Percentiles rank a stretch among this genome's conserved stretches.
These are phyloP conservation scores for Prenolepis imparis DNA, from an alignment of 2,888 invertebrate species.

Conservation along the genomic window DNA sequence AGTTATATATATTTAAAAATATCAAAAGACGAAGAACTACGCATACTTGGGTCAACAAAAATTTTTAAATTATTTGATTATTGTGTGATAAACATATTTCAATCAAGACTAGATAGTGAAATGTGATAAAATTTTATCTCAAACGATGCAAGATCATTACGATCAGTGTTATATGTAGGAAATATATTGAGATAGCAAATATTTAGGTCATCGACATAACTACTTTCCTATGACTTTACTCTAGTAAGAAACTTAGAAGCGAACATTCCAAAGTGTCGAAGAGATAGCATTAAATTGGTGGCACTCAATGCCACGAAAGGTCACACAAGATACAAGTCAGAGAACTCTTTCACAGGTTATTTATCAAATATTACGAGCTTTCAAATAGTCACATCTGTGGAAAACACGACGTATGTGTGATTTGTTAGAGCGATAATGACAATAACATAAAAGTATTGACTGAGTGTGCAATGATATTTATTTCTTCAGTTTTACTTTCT, in stretches of 20 bases:
- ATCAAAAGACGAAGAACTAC: not conserved
- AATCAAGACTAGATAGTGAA: not conserved
- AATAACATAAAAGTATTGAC: not conserved
- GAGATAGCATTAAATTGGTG: slow-evolving; percentile 74
- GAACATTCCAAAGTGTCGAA: slow-evolving; percentile 58
- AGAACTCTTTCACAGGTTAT: slow-evolving; percentile 53
- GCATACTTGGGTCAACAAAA: not conserved
- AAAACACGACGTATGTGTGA: slow-evolving; percentile 63
- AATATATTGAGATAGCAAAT: not conserved
- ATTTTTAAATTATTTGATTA: slow-evolving; percentile 12
- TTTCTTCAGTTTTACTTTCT: not conserved
- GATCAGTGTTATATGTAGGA: not conserved
- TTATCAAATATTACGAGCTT: slow-evolving; percentile 63
- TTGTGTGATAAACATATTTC: not conserved
- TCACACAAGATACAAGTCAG: slow-evolving; percentile 76
- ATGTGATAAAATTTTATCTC: not conserved
- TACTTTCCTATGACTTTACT: slow-evolving; percentile 6
- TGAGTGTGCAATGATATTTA: not conserved
- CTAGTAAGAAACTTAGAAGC: slow-evolving; percentile 40
- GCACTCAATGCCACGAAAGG: slow-evolving; percentile 83
- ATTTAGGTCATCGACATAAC: not conserved
- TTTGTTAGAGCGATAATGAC: slow-evolving; percentile 59
- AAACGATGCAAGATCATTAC: not conserved
- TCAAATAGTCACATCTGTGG: slow-evolving; percentile 61
- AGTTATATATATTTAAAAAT: not conserved